phyloP scores from a whole-genome alignment of 2,797 vertebrate species.

The Darevskia nairensis region DNA sequence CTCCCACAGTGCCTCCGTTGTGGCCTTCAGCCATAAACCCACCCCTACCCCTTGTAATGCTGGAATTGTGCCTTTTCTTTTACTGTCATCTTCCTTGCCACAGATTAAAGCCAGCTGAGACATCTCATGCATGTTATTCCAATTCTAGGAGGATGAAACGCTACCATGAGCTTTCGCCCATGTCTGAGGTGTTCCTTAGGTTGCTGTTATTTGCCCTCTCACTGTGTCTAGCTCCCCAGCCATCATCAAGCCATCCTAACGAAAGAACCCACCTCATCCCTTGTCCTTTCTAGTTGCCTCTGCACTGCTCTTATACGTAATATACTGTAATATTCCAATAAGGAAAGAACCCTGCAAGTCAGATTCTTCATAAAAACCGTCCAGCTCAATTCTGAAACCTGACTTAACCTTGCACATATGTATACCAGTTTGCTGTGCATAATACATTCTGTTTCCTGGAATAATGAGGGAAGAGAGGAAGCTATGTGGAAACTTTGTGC shows the following conservation, averaged over 20 bases:
- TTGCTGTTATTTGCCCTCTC: fast-evolving
- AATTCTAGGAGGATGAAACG: background rate
- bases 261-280: conserved; percentile 26
- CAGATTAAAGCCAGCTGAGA: background rate
- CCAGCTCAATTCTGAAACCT: background rate
- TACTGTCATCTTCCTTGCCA: background rate
- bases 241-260: background rate
- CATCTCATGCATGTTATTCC: background rate
- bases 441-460: background rate
- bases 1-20: background rate
- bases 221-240: background rate
- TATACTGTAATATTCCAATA: background rate
- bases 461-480: background rate
- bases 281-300: conserved; percentile 53
- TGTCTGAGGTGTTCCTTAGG: background rate
- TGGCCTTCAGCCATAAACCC: background rate
- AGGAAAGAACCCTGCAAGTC: background rate
- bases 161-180: fast-evolving
- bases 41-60: background rate
- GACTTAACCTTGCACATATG: background rate
- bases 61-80: background rate
- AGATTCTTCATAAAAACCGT: background rate
- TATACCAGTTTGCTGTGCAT: background rate
- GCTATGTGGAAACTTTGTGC: background rate
- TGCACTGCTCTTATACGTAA: conserved; percentile 2